Evolutionary conservation across 2,888 invertebrate species (phyloP).

Genomic region (Platycheirus albimanus): DNA sequence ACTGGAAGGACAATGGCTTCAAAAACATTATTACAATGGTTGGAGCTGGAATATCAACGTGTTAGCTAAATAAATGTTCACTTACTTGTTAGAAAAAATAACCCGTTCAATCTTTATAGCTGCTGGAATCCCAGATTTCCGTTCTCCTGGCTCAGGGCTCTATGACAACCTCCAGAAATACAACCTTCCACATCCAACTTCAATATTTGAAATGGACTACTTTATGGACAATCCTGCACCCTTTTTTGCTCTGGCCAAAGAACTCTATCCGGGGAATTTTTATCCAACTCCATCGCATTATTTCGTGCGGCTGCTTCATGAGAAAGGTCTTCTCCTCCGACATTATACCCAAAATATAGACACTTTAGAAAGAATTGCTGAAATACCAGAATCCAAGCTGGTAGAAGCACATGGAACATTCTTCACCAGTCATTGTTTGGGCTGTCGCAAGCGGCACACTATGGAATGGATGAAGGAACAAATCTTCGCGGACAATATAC

Average conservation of each 20-base stretch:
- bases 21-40: constrained; percentile 96
- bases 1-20: constrained; percentile 90
- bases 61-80: constrained; percentile 87
- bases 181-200: constrained; percentile 94
- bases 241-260: constrained; percentile 95
- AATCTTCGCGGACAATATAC: constrained; percentile 89
- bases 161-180: constrained; percentile 96
- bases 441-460: constrained; percentile 88
- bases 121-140: constrained; percentile 96
- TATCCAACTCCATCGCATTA: constrained; percentile 96
- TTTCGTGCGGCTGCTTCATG: constrained; percentile 92
- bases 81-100: neutral
- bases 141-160: constrained; percentile 95
- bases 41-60: constrained; percentile 98
- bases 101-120: constrained; percentile 75
- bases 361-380: constrained; percentile 93
- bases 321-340: constrained; percentile 90
- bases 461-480: constrained; percentile 94
- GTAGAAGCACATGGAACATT: constrained; percentile 98
- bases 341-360: constrained; percentile 97
- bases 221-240: constrained; percentile 95
- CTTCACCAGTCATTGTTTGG: constrained; percentile 92
- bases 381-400: constrained; percentile 91
- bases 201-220: constrained; percentile 95
- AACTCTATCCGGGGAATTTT: constrained; percentile 93